A percentile compares a stretch with the other conserved stretches of the same genome.
Evolutionary conservation across 2,888 invertebrate genomes (phyloP).

Genomic region (Laspeyria flexula): DNA sequence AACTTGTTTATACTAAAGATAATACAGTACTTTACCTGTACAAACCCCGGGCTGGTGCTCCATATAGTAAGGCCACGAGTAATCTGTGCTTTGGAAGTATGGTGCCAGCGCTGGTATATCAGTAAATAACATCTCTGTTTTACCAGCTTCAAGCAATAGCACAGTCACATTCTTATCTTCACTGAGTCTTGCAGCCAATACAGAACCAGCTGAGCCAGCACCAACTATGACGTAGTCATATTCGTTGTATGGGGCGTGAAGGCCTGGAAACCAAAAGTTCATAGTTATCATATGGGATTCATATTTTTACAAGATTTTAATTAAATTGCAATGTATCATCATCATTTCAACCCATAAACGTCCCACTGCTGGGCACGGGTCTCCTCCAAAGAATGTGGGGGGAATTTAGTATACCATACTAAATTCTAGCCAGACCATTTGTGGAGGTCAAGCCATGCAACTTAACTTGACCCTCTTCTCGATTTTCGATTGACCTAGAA

Average conservation of each 20-base stretch:
- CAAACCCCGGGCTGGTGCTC: constrained; percentile 88
- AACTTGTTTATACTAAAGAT: no score
- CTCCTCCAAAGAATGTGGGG: no score
- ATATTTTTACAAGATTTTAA: no score
- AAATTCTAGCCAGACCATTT: no score
- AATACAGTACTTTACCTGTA: constrained; percentile 68
- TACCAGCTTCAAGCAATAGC: constrained; percentile 70
- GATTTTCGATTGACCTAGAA: no score
- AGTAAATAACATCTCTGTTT: constrained; percentile 80
- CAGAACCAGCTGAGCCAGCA: constrained; percentile 86
- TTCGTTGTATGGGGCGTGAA: constrained; percentile 64
- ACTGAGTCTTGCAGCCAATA: constrained; percentile 80
- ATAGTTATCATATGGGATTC: no score
- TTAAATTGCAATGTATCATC: no score
- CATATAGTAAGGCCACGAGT: constrained; percentile 90
- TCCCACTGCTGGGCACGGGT: no score
- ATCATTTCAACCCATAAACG: no score
- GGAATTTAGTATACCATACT: no score
- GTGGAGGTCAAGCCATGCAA: no score
- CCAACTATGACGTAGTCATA: constrained; percentile 86
- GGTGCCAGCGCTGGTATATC: constrained; percentile 86
- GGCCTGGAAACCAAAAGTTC: constrained; percentile 46
- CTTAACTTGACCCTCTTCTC: no score
- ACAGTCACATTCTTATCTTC: constrained; percentile 73
- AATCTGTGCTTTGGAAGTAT: constrained; percentile 86